A percentile compares a stretch with the other conserved stretches of the same genome.
phyloP scores from a whole-genome alignment of 2,113 vertebrate species.

The Stigmatopora argus region DNA sequence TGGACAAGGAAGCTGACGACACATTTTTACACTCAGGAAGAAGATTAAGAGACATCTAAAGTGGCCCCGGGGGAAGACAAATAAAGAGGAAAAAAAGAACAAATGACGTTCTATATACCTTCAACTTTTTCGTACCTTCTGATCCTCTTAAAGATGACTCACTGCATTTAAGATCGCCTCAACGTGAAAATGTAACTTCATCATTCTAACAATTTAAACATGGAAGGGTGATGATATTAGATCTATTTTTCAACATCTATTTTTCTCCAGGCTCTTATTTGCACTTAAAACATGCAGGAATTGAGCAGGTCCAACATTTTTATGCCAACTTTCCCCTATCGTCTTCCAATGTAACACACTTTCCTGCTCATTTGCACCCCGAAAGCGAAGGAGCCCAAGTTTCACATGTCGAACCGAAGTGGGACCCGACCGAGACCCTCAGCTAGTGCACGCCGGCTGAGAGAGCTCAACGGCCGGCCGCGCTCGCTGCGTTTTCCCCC shows the following conservation, averaged over 20 bases:
- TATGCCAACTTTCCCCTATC: neutral
- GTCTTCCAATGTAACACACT: neutral
- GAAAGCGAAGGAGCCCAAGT: neutral
- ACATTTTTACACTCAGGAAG: neutral
- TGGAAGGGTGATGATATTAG: neutral
- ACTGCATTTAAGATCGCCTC: neutral
- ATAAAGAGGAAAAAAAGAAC: neutral
- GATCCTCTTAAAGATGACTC: neutral
- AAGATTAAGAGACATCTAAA: neutral
- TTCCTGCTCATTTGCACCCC: neutral
- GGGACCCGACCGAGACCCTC: neutral
- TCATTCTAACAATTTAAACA: neutral
- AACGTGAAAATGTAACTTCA: neutral
- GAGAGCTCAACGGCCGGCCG: neutral
- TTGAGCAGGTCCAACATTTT: neutral
- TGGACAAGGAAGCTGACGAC: neutral
- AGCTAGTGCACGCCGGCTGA: neutral
- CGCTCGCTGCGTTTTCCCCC: neutral
- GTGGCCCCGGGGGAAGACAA: neutral
- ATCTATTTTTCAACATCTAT: too few species aligned
- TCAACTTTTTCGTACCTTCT: constrained; percentile 1
- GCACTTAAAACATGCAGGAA: neutral
- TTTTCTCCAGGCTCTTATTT: neutral
- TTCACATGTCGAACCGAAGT: neutral
- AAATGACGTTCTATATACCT: constrained; percentile 1